Conservation (phyloP, 1,140 invertebrate genomes). For the Galleria mellonella region DNA sequence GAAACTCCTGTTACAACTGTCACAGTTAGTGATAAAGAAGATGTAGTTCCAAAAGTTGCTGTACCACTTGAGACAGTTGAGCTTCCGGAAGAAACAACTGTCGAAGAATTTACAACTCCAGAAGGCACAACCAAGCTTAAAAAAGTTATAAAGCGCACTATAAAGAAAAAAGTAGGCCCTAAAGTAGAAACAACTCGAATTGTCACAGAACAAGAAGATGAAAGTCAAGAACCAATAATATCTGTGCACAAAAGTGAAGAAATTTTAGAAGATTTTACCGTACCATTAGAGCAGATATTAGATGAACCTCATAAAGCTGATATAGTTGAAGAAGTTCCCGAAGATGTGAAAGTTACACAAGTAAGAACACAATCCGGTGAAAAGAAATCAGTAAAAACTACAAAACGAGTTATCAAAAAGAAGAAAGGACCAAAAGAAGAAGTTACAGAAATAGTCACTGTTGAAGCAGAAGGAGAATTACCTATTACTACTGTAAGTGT, state of each 20-base stretch:
- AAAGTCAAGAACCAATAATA: conserved; percentile 21
- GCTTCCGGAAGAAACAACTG: conserved; percentile 33
- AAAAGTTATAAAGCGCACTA: conserved; percentile 34
- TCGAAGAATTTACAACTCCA: conserved; percentile 24
- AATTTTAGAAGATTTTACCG: conserved; percentile 14
- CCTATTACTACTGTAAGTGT: conserved; percentile 37
- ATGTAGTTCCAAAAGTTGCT: conserved; percentile 10
- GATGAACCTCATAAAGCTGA: neutral
- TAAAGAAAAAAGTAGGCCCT: conserved; percentile 15
- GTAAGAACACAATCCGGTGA: conserved; percentile 39
- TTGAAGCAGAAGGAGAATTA: conserved; percentile 49
- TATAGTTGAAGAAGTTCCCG: conserved; percentile 14
- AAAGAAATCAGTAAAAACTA: conserved; percentile 52
- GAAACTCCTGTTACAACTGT: conserved; percentile 44
- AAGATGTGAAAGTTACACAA: conserved; percentile 32
- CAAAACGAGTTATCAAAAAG: conserved; percentile 40
- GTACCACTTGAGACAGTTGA: conserved; percentile 16
- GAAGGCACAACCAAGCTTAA: conserved; percentile 41
- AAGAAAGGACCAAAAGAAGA: conserved; percentile 54
- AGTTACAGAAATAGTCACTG: conserved; percentile 56
- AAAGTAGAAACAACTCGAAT: conserved; percentile 8
- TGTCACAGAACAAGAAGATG: conserved; percentile 14
- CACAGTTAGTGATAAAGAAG: conserved; percentile 22
- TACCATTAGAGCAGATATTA: neutral
- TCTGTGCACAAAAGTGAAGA: conserved; percentile 34